Evolutionary conservation across 37 sponge, comb jelly and placozoan species (phyloP).

Genomic region (Petrosia ficiformis): DNA sequence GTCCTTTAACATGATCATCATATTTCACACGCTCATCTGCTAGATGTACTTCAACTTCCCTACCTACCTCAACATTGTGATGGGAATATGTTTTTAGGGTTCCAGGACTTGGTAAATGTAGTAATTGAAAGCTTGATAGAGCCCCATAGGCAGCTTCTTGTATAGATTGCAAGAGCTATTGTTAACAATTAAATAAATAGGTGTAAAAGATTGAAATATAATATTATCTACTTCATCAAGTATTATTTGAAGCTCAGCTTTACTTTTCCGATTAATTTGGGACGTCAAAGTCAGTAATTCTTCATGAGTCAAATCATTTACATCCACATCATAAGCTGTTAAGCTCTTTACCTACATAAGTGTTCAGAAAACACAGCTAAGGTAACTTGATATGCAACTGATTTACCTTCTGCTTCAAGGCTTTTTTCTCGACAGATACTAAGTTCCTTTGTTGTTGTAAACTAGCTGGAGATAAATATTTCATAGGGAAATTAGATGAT

Average conservation of each 20-base stretch:
- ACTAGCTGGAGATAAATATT: too few relatives aligned
- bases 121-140: background rate
- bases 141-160: slow-evolving; percentile 6
- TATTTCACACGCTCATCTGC: slow-evolving; percentile 2
- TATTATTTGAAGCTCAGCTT: background rate
- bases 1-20: background rate
- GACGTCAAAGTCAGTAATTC: slow-evolving; percentile 5
- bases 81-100: background rate
- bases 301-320: slow-evolving; percentile 1
- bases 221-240: slow-evolving; percentile 12
- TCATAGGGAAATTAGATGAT: too few relatives aligned
- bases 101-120: slow-evolving; percentile 15
- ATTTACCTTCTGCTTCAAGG: too few relatives aligned
- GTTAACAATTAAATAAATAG: too few relatives aligned
- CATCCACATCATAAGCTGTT: slow-evolving; percentile 18
- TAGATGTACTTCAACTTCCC: background rate
- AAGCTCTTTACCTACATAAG: too few relatives aligned
- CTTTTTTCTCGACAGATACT: too few relatives aligned
- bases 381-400: too few relatives aligned
- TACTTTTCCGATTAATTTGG: background rate
- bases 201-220: too few relatives aligned
- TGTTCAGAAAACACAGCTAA: too few relatives aligned
- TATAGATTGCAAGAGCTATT: background rate
- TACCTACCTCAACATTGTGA: background rate
- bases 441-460: too few relatives aligned